Evolutionary conservation across 2,888 invertebrate genomes (phyloP).

Genomic region (Drosophila robusta): DNA sequence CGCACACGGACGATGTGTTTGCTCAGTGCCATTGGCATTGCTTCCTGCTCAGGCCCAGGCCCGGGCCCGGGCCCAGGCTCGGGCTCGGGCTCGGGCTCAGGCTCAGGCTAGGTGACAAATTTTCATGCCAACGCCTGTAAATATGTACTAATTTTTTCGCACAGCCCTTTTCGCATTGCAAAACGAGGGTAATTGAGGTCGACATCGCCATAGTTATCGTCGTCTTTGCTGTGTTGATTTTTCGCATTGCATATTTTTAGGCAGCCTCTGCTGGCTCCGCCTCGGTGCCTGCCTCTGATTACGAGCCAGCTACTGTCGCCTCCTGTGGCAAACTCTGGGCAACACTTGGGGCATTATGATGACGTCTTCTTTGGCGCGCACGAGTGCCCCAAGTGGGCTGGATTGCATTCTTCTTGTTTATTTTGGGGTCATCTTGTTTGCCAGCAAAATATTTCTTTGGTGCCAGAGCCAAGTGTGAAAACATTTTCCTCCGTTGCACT

Average conservation of each 20-base stretch:
- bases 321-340: slow-evolving; percentile 40
- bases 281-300: slow-evolving; percentile 52
- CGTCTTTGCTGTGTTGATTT: slow-evolving; percentile 72
- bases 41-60: slow-evolving; percentile 19
- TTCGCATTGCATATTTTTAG: slow-evolving; percentile 76
- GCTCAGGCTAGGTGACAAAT: slow-evolving; percentile 75
- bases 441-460: slow-evolving; percentile 68
- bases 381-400: slow-evolving; percentile 58
- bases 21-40: slow-evolving; percentile 62
- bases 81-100: slow-evolving; percentile 10
- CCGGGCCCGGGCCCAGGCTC: slow-evolving; percentile 24
- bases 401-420: slow-evolving; percentile 66
- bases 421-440: slow-evolving; percentile 77
- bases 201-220: slow-evolving; percentile 41
- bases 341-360: slow-evolving; percentile 64
- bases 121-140: slow-evolving; percentile 79
- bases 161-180: slow-evolving; percentile 50
- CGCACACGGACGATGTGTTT: slow-evolving; percentile 59
- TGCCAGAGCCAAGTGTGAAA: slow-evolving; percentile 70
- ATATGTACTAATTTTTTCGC: slow-evolving; percentile 70
- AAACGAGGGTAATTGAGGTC: slow-evolving; percentile 77
- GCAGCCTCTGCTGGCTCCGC: slow-evolving; percentile 41
- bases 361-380: slow-evolving; percentile 68
- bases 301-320: slow-evolving; percentile 44
- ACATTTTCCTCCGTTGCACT: slow-evolving; percentile 71